Conservation (phyloP, 2,888 invertebrate genomes). For the Scaptomyza reducta region DNA sequence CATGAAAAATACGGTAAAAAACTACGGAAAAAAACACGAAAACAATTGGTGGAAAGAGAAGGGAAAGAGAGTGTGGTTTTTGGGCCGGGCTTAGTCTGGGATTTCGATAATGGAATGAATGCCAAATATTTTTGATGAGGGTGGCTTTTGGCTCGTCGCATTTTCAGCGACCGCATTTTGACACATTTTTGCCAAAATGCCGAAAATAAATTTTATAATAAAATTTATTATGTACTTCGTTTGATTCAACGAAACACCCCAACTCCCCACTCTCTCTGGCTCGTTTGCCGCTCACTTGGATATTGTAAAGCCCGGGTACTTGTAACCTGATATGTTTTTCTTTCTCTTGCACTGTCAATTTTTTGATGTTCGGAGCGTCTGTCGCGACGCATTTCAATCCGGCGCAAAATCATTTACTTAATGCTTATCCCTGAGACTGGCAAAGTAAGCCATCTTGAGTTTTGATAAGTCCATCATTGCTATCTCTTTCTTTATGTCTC, state of each 20-base stretch:
- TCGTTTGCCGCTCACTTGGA: conserved; percentile 68
- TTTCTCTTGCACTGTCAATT: conserved; percentile 59
- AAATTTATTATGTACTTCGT: conserved; percentile 76
- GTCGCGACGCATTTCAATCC: conserved; percentile 60
- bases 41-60: conserved; percentile 15
- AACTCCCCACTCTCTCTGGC: not conserved
- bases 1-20: conserved; percentile 33
- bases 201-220: conserved; percentile 76
- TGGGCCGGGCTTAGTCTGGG: conserved; percentile 65
- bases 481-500: not conserved
- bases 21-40: conserved; percentile 14
- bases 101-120: conserved; percentile 81
- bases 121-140: conserved; percentile 80
- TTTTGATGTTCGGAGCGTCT: conserved; percentile 55
- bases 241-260: conserved; percentile 29
- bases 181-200: conserved; percentile 65
- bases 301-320: conserved; percentile 16
- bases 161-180: conserved; percentile 72
- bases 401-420: conserved; percentile 71
- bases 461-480: conserved; percentile 32
- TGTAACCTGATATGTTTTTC: conserved; percentile 77
- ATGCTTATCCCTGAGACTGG: conserved; percentile 46
- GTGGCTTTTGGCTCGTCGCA: conserved; percentile 42
- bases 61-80: conserved; percentile 5
- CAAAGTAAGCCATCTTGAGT: conserved; percentile 33